Conservation (phyloP, 2,113 vertebrate genomes). For the Ageneiosus marmoratus region DNA sequence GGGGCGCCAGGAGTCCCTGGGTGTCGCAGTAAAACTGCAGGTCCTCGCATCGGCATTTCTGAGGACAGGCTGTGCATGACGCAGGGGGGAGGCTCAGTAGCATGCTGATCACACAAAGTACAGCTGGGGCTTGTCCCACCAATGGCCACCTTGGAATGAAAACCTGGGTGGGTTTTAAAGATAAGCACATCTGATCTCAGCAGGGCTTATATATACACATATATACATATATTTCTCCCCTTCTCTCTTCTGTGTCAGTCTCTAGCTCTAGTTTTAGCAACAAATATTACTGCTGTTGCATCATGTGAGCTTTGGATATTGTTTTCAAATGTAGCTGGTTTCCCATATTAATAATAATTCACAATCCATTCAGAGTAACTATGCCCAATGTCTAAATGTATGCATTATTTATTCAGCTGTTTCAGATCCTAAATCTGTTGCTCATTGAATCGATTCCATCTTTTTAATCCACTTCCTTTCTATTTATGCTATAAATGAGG, state of each 20-base stretch:
- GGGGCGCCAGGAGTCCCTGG: slow-evolving; percentile 95
- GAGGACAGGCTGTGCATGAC: slow-evolving; percentile 97
- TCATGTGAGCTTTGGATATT: not conserved
- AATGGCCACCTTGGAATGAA: slow-evolving; percentile 99
- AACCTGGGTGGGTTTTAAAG: slow-evolving; percentile 91
- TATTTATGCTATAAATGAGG: not conserved
- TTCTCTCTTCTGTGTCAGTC: not conserved
- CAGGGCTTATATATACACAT: slow-evolving; percentile 50
- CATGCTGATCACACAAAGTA: slow-evolving; percentile 97
- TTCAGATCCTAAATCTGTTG: slow-evolving; percentile 7
- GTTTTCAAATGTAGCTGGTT: not conserved
- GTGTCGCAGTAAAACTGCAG: slow-evolving; percentile 99
- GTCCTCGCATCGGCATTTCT: slow-evolving; percentile 99
- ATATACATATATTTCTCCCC: not conserved
- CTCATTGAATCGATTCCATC: slow-evolving; percentile 5
- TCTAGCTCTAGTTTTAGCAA: not conserved
- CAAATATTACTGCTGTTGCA: not conserved
- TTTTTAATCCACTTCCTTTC: not conserved
- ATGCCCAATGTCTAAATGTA: not conserved
- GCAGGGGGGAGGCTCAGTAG: slow-evolving; percentile 94
- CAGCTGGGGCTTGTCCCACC: slow-evolving; percentile 97
- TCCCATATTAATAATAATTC: not conserved
- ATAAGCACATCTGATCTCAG: slow-evolving; percentile 71
- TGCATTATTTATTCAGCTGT: not conserved
- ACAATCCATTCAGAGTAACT: not conserved